phyloP scores from a whole-genome alignment of 2,797 vertebrate species.

The Oceanodroma leucorhoa region DNA sequence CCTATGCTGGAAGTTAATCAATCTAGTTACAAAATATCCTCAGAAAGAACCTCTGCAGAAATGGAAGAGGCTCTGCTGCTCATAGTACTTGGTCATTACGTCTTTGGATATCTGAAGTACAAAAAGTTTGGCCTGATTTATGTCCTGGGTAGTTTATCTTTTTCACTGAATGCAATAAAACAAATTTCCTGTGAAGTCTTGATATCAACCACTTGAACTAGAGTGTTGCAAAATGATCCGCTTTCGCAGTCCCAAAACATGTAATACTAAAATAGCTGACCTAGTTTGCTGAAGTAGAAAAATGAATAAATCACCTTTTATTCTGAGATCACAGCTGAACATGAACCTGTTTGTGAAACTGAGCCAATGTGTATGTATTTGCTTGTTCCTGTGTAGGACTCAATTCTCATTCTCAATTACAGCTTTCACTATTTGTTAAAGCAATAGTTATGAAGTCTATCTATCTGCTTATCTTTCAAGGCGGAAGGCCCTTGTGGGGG shows the following conservation, averaged over 20 bases:
- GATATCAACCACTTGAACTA: background rate
- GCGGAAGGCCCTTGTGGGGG: background rate
- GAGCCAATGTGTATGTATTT: background rate
- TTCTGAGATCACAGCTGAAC: background rate
- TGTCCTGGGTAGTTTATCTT: background rate
- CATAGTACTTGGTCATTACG: background rate
- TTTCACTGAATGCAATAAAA: background rate
- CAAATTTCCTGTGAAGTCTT: background rate
- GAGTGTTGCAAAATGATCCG: background rate
- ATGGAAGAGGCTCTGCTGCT: background rate
- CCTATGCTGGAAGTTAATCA: background rate
- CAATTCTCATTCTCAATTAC: background rate
- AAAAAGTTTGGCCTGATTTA: background rate
- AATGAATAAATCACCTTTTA: background rate
- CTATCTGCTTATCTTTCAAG: background rate
- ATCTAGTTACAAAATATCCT: background rate
- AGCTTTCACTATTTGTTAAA: background rate
- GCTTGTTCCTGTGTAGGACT: background rate
- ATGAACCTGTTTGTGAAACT: background rate
- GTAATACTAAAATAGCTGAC: background rate
- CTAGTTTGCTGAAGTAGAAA: background rate
- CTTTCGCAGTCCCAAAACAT: background rate
- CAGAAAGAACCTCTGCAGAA: background rate
- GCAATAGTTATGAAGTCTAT: background rate
- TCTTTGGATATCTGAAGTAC: background rate